Base-by-base conservation (phyloP, 2,113 vertebrate species). In the Laticauda colubrina region DNA sequence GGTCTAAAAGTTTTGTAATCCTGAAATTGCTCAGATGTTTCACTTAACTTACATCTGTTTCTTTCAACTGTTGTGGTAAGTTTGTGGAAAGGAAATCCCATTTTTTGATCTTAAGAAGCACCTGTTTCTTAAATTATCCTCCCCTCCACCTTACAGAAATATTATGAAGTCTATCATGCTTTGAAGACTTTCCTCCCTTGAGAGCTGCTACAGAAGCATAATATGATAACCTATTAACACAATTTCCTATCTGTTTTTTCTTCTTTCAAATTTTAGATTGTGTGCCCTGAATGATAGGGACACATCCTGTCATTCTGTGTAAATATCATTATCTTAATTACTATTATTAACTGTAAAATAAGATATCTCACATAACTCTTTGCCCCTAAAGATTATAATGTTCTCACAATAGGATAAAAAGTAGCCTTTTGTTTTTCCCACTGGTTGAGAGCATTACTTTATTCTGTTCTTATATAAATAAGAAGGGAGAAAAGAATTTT, bases 381-480 rank as follows among this genome's bases (percentile, higher is more conserved):
- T 53, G 59, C 89, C 3, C 18, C 3, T 18, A 43, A 81, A 89
- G 54, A 45, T 43, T 26, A 14, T 26, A 11, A 23, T 48, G 18
- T 21, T 91, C 5, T 23, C 21, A 34, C 5, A n/a, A 3, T 5
- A 12, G 45, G 29, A 61, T 64, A 45, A 56, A 39, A 39, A 53
- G 11, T 88, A 56, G 43, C 12, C 24, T 56, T 89, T 26, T 23
- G 7, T 39, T 29, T 51, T 53, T 53, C 26, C n/a, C 51, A 53
- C 54, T n/a, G 85, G 55, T 43, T 39, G 45, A 45, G 94, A 95
- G 94, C 57, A 94, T 90, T 94, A 94, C 93, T 61, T 92, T 95
- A 92, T 90, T 75, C 89, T 94, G 94, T 96, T 92, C 87, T 85
- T 90, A 96, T 95, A 91, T 93, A 95, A 94, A 69, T 92, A 48